Percentiles rank a stretch among this genome's conserved stretches.
These are phyloP conservation scores for Dicrurus megarhynchus DNA, from an alignment of 2,113 vertebrate genomes.

Conservation along the genomic window DNA sequence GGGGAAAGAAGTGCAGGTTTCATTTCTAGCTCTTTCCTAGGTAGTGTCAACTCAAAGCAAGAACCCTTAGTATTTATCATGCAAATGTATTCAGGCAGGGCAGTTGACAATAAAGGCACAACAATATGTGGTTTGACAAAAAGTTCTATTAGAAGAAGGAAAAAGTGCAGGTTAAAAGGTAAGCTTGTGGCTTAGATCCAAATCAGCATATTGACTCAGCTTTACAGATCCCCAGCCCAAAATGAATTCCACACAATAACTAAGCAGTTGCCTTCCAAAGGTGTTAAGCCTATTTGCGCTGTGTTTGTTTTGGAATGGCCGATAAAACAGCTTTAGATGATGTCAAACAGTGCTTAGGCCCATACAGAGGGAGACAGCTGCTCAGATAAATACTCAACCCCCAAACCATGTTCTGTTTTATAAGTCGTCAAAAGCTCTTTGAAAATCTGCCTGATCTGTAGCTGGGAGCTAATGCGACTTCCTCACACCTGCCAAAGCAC, in stretches of 20 bases:
- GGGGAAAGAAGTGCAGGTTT: background rate
- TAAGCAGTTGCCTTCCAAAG: slow-evolving; percentile 57
- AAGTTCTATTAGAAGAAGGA: slow-evolving; percentile 15
- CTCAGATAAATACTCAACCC: slow-evolving; percentile 57
- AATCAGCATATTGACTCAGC: slow-evolving; percentile 25
- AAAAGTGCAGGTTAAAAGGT: slow-evolving; percentile 23
- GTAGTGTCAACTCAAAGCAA: background rate
- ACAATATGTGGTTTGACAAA: background rate
- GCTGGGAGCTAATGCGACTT: slow-evolving; percentile 16
- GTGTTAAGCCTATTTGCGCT: slow-evolving; percentile 52
- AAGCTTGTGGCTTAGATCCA: slow-evolving; percentile 28
- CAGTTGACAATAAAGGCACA: background rate
- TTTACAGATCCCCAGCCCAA: slow-evolving; percentile 42
- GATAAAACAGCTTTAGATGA: slow-evolving; percentile 64
- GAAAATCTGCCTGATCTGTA: slow-evolving; percentile 56
- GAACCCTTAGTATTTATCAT: background rate
- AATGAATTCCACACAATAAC: slow-evolving; percentile 60
- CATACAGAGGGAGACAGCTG: slow-evolving; percentile 54
- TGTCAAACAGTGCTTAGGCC: slow-evolving; percentile 49
- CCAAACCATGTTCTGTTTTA: slow-evolving; percentile 46
- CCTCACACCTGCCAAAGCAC: slow-evolving; percentile 28
- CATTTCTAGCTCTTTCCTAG: background rate
- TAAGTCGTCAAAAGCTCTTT: slow-evolving; percentile 63
- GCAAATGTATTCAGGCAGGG: background rate
- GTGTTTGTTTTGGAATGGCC: slow-evolving; percentile 66